phyloP scores from a whole-genome alignment of 2,797 vertebrate genomes.

The Cirrhinus mrigala region DNA sequence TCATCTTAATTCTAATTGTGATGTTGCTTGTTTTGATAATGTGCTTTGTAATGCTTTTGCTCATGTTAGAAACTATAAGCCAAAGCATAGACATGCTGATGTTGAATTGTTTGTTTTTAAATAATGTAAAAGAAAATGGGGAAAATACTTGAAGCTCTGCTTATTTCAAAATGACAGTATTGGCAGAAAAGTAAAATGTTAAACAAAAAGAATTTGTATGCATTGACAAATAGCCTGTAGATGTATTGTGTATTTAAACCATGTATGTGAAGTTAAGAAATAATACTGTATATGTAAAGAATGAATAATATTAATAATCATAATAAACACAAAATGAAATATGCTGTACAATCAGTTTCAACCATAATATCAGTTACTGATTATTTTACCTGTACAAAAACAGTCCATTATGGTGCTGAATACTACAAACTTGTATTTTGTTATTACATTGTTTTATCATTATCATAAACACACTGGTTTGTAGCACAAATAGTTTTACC shows the following conservation, averaged over 20 bases:
- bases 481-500: not conserved
- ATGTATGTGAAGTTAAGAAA: not conserved
- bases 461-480: not conserved
- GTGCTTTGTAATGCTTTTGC: not conserved
- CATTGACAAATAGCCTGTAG: not conserved
- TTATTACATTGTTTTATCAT: not conserved
- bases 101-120: slow-evolving; percentile 9
- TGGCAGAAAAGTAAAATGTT: not conserved
- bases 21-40: not conserved
- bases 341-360: not conserved
- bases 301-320: not conserved
- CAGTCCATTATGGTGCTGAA: too few relatives aligned
- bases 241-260: not conserved
- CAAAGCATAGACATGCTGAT: not conserved
- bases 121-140: not conserved
- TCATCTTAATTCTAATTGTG: not conserved
- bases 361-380: not conserved
- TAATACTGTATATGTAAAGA: not conserved
- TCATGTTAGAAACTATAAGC: not conserved
- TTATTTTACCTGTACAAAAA: not conserved
- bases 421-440: not conserved
- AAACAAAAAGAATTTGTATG: not conserved
- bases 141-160: not conserved
- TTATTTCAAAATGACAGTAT: not conserved
- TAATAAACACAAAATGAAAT: not conserved